phyloP scores from a whole-genome alignment of 2,797 vertebrate genomes.

The Phalanger gymnotis region DNA sequence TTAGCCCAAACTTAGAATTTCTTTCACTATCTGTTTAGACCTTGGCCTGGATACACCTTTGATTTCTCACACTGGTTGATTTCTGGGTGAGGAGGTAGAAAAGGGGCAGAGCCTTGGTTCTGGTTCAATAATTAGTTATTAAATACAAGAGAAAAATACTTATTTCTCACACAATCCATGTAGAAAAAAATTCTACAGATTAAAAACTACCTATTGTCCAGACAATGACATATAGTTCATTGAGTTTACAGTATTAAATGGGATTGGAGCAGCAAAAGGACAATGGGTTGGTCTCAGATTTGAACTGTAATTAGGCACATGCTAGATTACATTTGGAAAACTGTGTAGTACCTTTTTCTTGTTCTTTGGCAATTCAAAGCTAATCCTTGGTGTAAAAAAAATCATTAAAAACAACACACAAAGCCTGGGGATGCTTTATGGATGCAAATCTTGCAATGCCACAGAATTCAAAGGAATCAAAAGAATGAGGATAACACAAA shows the following conservation, averaged over 20 bases:
- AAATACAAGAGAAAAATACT: not conserved
- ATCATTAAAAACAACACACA: not conserved
- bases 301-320: not conserved
- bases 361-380: not conserved
- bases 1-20: not conserved
- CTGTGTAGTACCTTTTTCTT: not conserved
- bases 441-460: not conserved
- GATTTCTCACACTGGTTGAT: not conserved
- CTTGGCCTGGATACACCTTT: not conserved
- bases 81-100: not conserved
- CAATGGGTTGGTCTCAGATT: not conserved
- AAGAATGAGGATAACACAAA: not conserved
- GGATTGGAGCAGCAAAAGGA: not conserved
- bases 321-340: not conserved
- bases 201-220: not conserved
- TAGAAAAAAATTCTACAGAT: not conserved
- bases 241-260: not conserved
- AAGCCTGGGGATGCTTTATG: not conserved
- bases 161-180: not conserved
- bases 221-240: not conserved
- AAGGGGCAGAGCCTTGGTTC: not conserved
- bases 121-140: not conserved
- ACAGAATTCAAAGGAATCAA: not conserved
- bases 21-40: not conserved
- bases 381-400: not conserved